Conservation (phyloP, 2,113 vertebrate species). For the Narcine bancroftii region DNA sequence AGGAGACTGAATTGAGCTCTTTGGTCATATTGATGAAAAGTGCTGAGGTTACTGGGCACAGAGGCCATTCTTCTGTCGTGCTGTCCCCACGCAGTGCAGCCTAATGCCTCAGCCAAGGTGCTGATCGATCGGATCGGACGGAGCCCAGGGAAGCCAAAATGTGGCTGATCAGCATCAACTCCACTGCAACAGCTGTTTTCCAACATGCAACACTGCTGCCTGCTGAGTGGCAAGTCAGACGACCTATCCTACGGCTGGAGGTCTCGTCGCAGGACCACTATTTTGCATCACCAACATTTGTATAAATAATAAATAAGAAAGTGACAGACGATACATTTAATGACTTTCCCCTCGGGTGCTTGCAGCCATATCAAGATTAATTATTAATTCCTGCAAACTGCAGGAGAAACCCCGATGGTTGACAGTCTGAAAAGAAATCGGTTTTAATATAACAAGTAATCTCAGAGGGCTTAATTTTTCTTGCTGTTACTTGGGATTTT, state of each 20-base stretch:
- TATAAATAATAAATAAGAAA: background rate
- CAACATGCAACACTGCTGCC: no score
- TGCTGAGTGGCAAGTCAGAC: no score
- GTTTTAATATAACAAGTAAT: background rate
- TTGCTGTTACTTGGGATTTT: background rate
- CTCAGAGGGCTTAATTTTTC: background rate
- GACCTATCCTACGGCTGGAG: background rate
- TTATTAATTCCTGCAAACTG: background rate
- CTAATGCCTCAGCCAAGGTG: no score
- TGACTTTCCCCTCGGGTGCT: background rate
- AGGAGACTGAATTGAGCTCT: no score
- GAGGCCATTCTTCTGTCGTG: no score
- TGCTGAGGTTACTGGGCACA: no score
- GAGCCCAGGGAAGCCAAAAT: no score
- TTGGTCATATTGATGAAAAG: no score
- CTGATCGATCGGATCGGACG: no score
- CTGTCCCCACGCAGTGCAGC: no score
- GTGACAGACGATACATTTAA: background rate
- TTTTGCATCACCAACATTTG: background rate
- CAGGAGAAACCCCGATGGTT: background rate
- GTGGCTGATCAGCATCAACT: no score
- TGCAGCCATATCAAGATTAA: background rate
- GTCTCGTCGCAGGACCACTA: background rate
- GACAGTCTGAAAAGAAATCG: background rate
- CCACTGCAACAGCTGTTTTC: no score